Evolutionary conservation across 2,888 invertebrate genomes (phyloP).

Genomic region (Sminthurinus aureus): DNA sequence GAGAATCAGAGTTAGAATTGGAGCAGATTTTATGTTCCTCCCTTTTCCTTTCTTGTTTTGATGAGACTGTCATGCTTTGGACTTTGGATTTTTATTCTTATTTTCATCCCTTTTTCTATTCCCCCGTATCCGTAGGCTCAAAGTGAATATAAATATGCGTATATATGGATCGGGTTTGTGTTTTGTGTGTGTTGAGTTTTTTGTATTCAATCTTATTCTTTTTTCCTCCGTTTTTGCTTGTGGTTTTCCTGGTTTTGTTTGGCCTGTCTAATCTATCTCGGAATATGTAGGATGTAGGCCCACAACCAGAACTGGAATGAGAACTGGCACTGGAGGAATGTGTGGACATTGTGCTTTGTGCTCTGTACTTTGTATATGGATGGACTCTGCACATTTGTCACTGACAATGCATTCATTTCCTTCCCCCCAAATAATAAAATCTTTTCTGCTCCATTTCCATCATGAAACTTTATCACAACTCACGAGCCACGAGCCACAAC

Average conservation of each 20-base stretch:
- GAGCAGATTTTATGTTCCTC: constrained; percentile 5
- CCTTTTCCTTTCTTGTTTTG: constrained; percentile 13
- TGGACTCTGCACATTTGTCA: constrained; percentile 30
- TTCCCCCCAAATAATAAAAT: constrained; percentile 21
- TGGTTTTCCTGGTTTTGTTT: constrained; percentile 14
- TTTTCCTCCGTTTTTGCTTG: constrained; percentile 1
- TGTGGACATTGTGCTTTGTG: background rate
- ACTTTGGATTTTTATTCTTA: too few relatives aligned
- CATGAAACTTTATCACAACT: constrained; percentile 7
- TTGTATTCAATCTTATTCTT: background rate
- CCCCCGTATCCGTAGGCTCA: constrained; percentile 1
- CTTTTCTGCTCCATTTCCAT: constrained; percentile 41
- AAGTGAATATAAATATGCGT: constrained; percentile 1
- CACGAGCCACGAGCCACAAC: background rate
- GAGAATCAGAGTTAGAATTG: too few relatives aligned
- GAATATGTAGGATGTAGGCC: background rate
- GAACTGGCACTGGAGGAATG: background rate
- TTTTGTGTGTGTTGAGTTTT: too few relatives aligned
- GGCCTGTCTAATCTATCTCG: constrained; percentile 21
- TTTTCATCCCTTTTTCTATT: background rate
- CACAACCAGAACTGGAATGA: background rate
- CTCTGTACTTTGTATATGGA: background rate
- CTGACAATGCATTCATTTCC: constrained; percentile 35
- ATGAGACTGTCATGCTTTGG: constrained; percentile 16
- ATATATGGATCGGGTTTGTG: background rate